These are phyloP conservation scores for Pollachius pollachius DNA, from an alignment of 2,113 vertebrate species.

Conservation along the genomic window DNA sequence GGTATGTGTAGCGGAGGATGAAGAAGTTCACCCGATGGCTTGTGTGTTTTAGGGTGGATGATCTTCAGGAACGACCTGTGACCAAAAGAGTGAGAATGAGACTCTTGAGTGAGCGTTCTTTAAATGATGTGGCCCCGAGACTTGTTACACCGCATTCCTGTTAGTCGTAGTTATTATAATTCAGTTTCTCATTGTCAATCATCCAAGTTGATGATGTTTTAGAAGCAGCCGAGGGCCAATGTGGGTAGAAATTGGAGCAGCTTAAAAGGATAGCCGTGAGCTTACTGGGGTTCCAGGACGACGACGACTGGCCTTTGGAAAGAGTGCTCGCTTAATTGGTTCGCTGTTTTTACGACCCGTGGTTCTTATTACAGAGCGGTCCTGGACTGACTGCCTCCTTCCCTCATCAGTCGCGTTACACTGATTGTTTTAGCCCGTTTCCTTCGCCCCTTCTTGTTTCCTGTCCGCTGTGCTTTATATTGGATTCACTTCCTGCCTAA, in stretches of 20 bases:
- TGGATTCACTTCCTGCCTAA: no score
- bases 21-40: slow-evolving; percentile 11
- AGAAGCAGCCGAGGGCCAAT: neutral
- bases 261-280: slow-evolving; percentile 22
- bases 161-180: neutral
- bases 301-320: neutral
- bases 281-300: neutral
- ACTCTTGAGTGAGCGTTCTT: neutral
- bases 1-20: slow-evolving; percentile 16
- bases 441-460: no score
- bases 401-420: no score
- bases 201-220: neutral
- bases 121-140: neutral
- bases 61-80: neutral
- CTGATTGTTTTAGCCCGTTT: no score
- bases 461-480: no score
- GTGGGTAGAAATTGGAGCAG: slow-evolving; percentile 8
- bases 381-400: no score
- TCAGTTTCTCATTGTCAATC: neutral
- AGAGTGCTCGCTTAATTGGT: no score
- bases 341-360: no score
- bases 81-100: neutral
- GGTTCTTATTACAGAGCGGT: no score
- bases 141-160: neutral
- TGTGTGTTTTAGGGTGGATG: neutral